These are phyloP conservation scores for Trichogramma pretiosum DNA, from an alignment of 1,140 invertebrate species.

Conservation along the genomic window DNA sequence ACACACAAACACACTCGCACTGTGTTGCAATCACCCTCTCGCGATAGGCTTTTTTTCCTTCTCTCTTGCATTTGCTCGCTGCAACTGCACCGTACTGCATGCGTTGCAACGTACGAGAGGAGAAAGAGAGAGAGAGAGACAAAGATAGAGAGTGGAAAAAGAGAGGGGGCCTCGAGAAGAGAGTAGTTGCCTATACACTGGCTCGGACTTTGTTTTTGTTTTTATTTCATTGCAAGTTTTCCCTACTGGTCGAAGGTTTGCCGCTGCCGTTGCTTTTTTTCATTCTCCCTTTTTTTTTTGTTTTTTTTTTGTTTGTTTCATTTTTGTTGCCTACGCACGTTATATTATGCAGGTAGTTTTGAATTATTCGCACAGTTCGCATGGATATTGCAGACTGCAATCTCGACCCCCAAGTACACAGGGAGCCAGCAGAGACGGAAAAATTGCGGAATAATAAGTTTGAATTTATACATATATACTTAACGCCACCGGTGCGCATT, in stretches of 20 bases:
- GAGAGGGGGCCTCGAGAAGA: no score
- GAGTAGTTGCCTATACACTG: no score
- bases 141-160: no score
- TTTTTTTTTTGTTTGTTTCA: background rate
- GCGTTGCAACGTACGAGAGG: background rate
- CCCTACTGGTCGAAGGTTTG: no score
- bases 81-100: conserved; percentile 2
- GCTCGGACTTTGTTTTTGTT: background rate
- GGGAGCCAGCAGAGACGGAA: background rate
- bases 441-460: background rate
- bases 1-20: conserved; percentile 7
- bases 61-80: conserved; percentile 16
- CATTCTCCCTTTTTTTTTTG: background rate
- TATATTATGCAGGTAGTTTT: conserved; percentile 20
- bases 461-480: background rate
- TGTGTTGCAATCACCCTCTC: background rate
- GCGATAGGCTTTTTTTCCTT: background rate
- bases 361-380: conserved; percentile 15
- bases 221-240: background rate
- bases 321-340: conserved; percentile 3
- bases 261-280: background rate
- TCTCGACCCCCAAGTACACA: background rate
- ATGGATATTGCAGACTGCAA: conserved; percentile 8
- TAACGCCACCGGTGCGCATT: background rate
- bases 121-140: no score